These are phyloP conservation scores for Martes martes DNA, from an alignment of 2,113 vertebrate genomes.

Conservation along the genomic window DNA sequence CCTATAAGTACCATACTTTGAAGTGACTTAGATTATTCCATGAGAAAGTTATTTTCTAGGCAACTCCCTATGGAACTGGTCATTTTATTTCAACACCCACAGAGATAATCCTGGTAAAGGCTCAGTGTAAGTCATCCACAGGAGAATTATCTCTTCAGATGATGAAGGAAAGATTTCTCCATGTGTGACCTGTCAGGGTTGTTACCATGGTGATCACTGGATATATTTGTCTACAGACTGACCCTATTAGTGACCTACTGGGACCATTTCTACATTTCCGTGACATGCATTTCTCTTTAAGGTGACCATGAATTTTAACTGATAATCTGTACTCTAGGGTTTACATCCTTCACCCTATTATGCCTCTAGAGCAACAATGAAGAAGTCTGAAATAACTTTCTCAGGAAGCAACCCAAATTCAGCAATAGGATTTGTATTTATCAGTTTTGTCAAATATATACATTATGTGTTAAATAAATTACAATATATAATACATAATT, in stretches of 20 bases:
- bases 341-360: not conserved
- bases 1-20: not conserved
- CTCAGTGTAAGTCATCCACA: not conserved
- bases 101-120: not conserved
- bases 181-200: not conserved
- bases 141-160: not conserved
- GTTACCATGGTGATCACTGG: not conserved
- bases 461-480: not conserved
- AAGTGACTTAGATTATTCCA: not conserved
- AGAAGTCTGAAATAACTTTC: not conserved
- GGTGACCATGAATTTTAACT: not conserved
- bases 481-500: not conserved
- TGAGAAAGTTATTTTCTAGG: constrained; percentile 22
- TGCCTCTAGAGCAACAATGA: not conserved
- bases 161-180: not conserved
- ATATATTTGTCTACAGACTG: not conserved
- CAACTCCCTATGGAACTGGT: not conserved
- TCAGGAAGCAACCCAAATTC: not conserved
- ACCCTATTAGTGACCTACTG: not conserved
- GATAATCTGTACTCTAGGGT: not conserved
- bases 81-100: constrained; percentile 12
- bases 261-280: not conserved
- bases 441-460: not conserved
- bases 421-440: not conserved
- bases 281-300: not conserved